Evolutionary conservation across 2,113 vertebrate genomes (phyloP), one percentile per base, ranked within the genome.

Genomic region (Actenoides lindsayi): DNA sequence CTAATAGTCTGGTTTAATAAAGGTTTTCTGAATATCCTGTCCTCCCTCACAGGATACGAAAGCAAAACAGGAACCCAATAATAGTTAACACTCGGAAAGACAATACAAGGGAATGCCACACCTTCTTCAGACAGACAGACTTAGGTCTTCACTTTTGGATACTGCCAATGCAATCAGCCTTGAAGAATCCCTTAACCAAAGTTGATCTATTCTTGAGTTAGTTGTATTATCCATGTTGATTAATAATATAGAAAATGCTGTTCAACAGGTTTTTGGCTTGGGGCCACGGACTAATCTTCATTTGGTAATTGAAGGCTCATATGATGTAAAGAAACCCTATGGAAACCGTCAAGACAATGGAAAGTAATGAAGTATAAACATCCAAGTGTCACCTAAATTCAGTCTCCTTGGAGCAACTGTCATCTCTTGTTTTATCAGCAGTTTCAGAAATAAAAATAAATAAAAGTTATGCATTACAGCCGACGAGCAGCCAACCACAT

Each of bases 351-450:
- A 96, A 91, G 79, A 87, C 54, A 93, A 80, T 81, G 39, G 83
- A 89, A 95, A 95, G 63, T 70, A 96, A 93, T 89, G 74, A 87
- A 92, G 46, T 90, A 91, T 86, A 84, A 94, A 93, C 62, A 92
- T 62, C 11, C 2, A 1, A 87, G 51, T 73, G 79, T 90, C 89
- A 92, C 19, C 63, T 80, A 71, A 91, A 90, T 56, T 90, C 86
- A 56, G 69, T 21, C 85, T 92, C 83, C 37, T 78, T 18, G 87
- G 50, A 91, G 35, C 12, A 92, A 64, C 79, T 83, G 91, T 91
- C 96, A 95, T 67, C 60, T 92, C 51, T 77, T 84, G 53, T 90
- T 94, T 94, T 42, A 81, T 37, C 37, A 78, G 48, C 56, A n/a
- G 28, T 62, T 82, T 75, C 15, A 10, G 33, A 39, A 89, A 76